Base-by-base conservation (phyloP, 1,140 invertebrate species). In the Macrobrachium rosenbergii region DNA sequence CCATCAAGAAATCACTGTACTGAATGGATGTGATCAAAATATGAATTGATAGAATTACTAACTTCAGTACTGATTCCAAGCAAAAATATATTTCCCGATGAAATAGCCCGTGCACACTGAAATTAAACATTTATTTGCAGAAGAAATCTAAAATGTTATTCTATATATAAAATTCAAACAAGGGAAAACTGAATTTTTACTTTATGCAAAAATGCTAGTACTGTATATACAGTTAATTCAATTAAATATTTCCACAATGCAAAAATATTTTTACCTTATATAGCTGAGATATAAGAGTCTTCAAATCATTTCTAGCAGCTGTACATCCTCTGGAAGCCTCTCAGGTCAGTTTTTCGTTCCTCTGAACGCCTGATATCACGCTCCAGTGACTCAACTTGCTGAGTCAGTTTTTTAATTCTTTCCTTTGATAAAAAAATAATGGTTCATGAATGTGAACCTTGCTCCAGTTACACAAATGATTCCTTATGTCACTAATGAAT, bases 271-370 rank as follows among this genome's bases (percentile, higher is more conserved):
- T 28, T 60, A 87, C 84, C 84, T 87, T 87, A 45, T 81, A 87
- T 17, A 87, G 19, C 78, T 87, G 84, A 81, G 73, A 69, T 59
- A 87, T 79, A 19, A 89, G 45, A 59, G 81, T 82, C 43, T 83
- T 86, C 19, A 89, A 28, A 62, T 89, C 85, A 60, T 89, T 77
- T 23, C 67, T 45, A 89, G 16, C 52, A 83, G 78, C 5, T 76
- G 75, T 19, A 89, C 82, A 52, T 87, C 84, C 80, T 19, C 69
- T 89, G 88, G 60, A 87, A 89, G 28, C 88, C 88, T 52, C 60
- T 67, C 17, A 82, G n/a, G 69, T 89, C 88, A 16, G 64, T 77
- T 76, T 64, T 76, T n/a, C 88, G 72, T 19, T 86, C 76, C 59
- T 83, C 80, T 37, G 87, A 21, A 23, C 64, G 58, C 43, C 52